Percentiles rank a stretch among this genome's conserved stretches.
Evolutionary conservation across 2,797 vertebrate species (phyloP).

Genomic region (Dromococcyx pavoninus): DNA sequence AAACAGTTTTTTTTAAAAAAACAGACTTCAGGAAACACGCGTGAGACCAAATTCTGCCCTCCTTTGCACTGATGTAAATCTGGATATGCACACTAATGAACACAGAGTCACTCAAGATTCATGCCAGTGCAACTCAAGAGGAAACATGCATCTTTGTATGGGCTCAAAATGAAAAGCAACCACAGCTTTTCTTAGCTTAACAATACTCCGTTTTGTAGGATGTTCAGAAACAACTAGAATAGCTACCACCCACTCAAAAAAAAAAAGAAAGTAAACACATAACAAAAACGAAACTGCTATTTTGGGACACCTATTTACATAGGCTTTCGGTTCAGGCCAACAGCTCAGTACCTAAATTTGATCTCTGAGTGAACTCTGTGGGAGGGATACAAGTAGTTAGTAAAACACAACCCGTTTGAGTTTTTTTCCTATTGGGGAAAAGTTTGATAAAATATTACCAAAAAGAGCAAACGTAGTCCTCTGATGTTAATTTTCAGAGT

Average conservation of each 20-base stretch:
- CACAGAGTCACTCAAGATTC: not conserved
- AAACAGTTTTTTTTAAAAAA: not conserved
- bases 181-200: not conserved
- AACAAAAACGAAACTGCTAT: constrained; percentile 18
- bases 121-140: not conserved
- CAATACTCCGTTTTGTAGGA: not conserved
- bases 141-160: not conserved
- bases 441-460: not conserved
- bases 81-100: not conserved
- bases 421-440: not conserved
- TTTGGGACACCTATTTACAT: not conserved
- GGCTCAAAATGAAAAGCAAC: not conserved
- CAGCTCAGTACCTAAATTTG: not conserved
- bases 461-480: not conserved
- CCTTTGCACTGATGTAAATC: not conserved
- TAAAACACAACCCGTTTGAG: not conserved
- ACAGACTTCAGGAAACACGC: not conserved
- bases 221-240: not conserved
- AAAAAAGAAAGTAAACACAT: not conserved
- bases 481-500: constrained; percentile 10
- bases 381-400: not conserved
- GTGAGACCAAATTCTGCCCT: not conserved
- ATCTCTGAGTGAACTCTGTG: not conserved
- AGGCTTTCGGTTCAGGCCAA: not conserved
- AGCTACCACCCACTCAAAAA: constrained; percentile 31